Conservation (phyloP, 2,113 vertebrate species). For the Poecilia latipinna region DNA sequence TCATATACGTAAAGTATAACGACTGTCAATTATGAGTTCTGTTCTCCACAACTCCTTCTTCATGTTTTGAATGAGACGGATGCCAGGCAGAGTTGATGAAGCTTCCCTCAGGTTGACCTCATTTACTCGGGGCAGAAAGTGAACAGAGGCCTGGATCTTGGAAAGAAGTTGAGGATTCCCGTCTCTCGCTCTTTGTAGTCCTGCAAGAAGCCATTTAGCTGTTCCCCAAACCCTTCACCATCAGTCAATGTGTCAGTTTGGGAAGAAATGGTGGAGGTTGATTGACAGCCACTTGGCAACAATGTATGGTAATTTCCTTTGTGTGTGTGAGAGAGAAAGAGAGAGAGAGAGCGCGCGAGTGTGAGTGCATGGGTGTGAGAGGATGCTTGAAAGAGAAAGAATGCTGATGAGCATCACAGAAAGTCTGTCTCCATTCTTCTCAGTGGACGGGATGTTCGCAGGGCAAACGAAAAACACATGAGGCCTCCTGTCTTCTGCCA, state of each 20-base stretch:
- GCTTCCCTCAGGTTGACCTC: conserved; percentile 58
- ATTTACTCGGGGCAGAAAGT: conserved; percentile 47
- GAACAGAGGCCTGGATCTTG: conserved; percentile 57
- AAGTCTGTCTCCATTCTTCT: conserved; percentile 73
- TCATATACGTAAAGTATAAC: conserved; percentile 18
- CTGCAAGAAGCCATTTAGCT: conserved; percentile 68
- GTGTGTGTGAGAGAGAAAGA: conserved; percentile 57
- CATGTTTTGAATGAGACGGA: conserved; percentile 25
- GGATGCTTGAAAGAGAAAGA: conserved; percentile 67
- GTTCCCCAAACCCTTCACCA: conserved; percentile 64
- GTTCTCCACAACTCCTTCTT: neutral
- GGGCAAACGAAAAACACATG: conserved; percentile 80
- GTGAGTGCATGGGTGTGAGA: conserved; percentile 56
- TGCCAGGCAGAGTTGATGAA: conserved; percentile 28
- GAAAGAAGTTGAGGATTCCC: conserved; percentile 65
- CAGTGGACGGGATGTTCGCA: conserved; percentile 76
- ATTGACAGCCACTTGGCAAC: conserved; percentile 74
- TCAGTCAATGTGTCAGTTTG: conserved; percentile 75
- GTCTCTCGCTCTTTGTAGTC: conserved; percentile 72
- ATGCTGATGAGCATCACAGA: conserved; percentile 72
- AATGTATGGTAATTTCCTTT: conserved; percentile 64
- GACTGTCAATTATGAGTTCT: neutral
- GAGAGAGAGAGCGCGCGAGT: conserved; percentile 56
- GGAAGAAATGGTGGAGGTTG: conserved; percentile 59
- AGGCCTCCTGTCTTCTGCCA: conserved; percentile 71